phyloP scores from a whole-genome alignment of 2,113 vertebrate genomes.

The Chunga burmeisteri region DNA sequence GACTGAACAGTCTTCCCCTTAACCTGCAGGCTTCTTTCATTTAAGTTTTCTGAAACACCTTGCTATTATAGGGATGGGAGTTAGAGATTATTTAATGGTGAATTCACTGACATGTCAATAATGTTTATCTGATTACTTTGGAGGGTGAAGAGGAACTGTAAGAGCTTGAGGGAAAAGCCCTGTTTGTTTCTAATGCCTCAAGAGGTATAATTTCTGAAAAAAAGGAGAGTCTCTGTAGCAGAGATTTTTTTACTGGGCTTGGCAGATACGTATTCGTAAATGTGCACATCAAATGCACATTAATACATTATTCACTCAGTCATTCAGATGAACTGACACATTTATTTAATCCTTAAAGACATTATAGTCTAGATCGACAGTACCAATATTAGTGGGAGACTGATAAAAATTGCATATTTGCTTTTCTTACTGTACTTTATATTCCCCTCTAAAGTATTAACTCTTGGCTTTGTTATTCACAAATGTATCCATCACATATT shows the following conservation, averaged over 20 bases:
- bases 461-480: slow-evolving; percentile 22
- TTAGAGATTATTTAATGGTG: slow-evolving; percentile 52
- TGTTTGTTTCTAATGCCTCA: slow-evolving; percentile 47
- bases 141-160: neutral
- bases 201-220: slow-evolving; percentile 29
- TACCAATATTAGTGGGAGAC: slow-evolving; percentile 16
- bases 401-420: slow-evolving; percentile 38
- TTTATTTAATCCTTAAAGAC: slow-evolving; percentile 60
- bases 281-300: slow-evolving; percentile 51
- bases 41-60: slow-evolving; percentile 18
- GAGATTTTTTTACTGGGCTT: slow-evolving; percentile 25
- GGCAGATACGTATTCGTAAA: slow-evolving; percentile 36
- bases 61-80: slow-evolving; percentile 28
- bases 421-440: slow-evolving; percentile 30
- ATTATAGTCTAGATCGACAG: neutral
- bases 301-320: slow-evolving; percentile 68
- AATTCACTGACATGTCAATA: slow-evolving; percentile 46
- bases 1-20: slow-evolving; percentile 16
- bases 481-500: neutral
- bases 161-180: slow-evolving; percentile 23
- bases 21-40: slow-evolving; percentile 15
- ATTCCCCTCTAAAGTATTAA: slow-evolving; percentile 14
- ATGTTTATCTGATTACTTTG: slow-evolving; percentile 43
- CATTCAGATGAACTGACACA: slow-evolving; percentile 42
- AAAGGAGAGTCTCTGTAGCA: neutral